Percentiles rank a stretch among this genome's conserved stretches.
Conservation (phyloP, 1,140 invertebrate genomes). For the Bombus balteatus region DNA sequence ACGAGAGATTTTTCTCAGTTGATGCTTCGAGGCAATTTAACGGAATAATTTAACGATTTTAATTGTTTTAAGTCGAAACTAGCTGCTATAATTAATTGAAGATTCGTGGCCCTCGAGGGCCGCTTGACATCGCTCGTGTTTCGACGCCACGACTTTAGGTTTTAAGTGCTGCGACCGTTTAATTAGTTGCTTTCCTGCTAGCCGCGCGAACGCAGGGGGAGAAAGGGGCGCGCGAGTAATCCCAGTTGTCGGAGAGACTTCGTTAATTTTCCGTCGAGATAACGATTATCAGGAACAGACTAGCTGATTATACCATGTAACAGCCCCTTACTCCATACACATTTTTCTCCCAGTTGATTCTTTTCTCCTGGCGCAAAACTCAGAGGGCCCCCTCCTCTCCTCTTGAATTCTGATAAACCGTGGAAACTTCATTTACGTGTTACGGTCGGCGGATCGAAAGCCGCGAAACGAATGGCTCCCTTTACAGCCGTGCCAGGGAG, state of each 20-base stretch:
- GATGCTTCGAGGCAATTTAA: neutral
- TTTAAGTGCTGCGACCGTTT: constrained; percentile 51
- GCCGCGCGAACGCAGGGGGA: neutral
- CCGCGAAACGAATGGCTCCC: constrained; percentile 41
- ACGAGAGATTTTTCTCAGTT: neutral
- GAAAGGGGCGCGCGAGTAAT: constrained; percentile 2
- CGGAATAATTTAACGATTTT: constrained; percentile 18
- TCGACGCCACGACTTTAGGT: constrained; percentile 54
- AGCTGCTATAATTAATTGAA: constrained; percentile 50
- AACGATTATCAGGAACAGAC: constrained; percentile 49
- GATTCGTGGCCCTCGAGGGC: constrained; percentile 39
- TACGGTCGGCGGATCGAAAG: constrained; percentile 28
- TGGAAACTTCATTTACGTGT: constrained; percentile 34
- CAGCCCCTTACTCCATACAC: neutral
- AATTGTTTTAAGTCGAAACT: constrained; percentile 45
- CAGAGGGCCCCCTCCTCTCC: neutral
- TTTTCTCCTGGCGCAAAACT: neutral
- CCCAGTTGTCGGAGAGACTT: constrained; percentile 29
- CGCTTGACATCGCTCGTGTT: constrained; percentile 46
- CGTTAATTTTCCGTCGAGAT: constrained; percentile 34
- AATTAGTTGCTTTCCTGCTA: constrained; percentile 56
- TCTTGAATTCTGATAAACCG: constrained; percentile 4
- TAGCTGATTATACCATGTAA: neutral
- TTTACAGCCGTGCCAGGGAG: constrained; percentile 44
- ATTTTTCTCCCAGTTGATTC: neutral